Percentiles rank a stretch among this genome's conserved stretches.
These are phyloP conservation scores for Girardia tigrina DNA, from an alignment of 2,888 invertebrate species.

Conservation along the genomic window DNA sequence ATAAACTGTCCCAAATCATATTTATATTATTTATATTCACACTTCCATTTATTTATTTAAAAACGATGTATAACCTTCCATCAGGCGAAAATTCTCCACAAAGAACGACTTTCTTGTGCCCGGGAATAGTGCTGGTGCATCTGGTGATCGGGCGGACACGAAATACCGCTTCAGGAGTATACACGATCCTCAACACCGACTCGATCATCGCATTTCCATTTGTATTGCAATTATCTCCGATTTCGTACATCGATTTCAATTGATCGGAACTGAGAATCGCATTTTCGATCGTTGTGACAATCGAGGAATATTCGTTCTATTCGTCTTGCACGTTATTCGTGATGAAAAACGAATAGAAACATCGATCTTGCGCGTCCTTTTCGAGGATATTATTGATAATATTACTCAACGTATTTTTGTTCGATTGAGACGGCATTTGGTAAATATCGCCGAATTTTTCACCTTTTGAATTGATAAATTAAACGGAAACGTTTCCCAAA, in stretches of 20 bases:
- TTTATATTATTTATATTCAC: no score
- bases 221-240: background rate
- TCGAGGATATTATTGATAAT: slow-evolving; percentile 62
- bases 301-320: background rate
- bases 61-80: slow-evolving; percentile 54
- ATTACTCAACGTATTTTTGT: slow-evolving; percentile 26
- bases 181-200: slow-evolving; percentile 77
- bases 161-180: slow-evolving; percentile 91
- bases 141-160: slow-evolving; percentile 64
- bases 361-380: slow-evolving; percentile 54
- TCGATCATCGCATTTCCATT: slow-evolving; percentile 42
- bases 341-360: background rate
- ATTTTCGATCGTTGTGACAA: background rate
- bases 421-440: slow-evolving; percentile 62
- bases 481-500: no score
- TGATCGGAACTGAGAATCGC: background rate
- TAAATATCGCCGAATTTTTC: slow-evolving; percentile 69
- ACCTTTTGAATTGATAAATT: slow-evolving; percentile 74
- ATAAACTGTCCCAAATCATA: no score
- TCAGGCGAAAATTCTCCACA: slow-evolving; percentile 85
- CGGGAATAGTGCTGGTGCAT: slow-evolving; percentile 79
- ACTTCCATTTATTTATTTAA: no score
- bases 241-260: background rate
- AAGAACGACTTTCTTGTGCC: slow-evolving; percentile 90
- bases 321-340: background rate